These are phyloP conservation scores for Desmodus rotundus DNA, from an alignment of 2,113 vertebrate genomes.

Conservation along the genomic window DNA sequence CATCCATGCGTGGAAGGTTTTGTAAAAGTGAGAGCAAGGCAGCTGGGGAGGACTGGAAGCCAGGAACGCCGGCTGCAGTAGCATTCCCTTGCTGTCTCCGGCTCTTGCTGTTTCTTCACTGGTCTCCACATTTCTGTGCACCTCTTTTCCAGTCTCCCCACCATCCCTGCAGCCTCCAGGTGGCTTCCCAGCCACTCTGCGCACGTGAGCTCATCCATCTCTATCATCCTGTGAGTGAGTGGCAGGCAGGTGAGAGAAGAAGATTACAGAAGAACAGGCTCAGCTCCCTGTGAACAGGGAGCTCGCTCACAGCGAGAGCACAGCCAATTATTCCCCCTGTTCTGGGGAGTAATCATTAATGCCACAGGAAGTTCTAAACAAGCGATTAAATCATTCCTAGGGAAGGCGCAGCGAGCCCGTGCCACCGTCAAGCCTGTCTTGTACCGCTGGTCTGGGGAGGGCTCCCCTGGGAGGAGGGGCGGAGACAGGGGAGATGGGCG, in stretches of 20 bases:
- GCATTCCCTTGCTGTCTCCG: background rate
- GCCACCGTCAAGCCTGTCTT: background rate
- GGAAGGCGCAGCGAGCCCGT: background rate
- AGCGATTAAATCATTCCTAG: conserved; percentile 64
- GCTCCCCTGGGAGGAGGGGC: background rate
- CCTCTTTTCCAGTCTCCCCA: background rate
- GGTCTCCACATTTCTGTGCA: background rate
- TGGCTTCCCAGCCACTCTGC: conserved; percentile 17
- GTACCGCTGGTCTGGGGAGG: background rate
- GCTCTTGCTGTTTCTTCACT: background rate
- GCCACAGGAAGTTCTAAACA: conserved; percentile 71
- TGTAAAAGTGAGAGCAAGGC: background rate
- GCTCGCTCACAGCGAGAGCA: background rate
- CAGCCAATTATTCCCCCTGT: conserved; percentile 58
- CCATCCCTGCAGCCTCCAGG: background rate
- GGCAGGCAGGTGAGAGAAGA: conserved; percentile 60
- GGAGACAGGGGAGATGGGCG: background rate
- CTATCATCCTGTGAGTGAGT: conserved; percentile 13
- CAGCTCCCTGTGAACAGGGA: conserved; percentile 44
- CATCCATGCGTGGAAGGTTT: background rate
- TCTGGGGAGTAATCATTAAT: conserved; percentile 63
- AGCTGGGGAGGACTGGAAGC: background rate
- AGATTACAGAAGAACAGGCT: conserved; percentile 52
- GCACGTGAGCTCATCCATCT: conserved; percentile 29
- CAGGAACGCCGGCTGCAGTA: background rate